phyloP scores from a whole-genome alignment of 1,140 invertebrate genomes.

The Drosophila truncata region DNA sequence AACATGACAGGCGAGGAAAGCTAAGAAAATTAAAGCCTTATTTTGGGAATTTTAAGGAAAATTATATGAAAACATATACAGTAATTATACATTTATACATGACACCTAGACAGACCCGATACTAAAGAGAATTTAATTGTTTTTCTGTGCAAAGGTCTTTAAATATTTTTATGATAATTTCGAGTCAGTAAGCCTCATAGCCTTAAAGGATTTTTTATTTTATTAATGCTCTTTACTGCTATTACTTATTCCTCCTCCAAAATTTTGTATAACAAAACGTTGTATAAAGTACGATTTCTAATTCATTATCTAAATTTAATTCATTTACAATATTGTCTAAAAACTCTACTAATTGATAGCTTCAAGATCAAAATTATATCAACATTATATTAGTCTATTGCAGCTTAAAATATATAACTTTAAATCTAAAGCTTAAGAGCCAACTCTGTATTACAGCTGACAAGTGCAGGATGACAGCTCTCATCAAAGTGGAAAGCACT shows the following conservation, averaged over 20 bases:
- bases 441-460: conserved; percentile 3
- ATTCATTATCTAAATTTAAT: neutral
- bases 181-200: neutral
- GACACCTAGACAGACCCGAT: neutral
- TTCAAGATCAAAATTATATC: neutral
- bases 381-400: neutral
- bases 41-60: neutral
- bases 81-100: too few relatives aligned
- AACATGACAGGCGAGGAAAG: conserved; percentile 20
- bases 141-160: neutral
- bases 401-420: neutral
- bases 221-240: rapidly evolving
- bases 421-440: too few relatives aligned
- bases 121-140: neutral
- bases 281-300: neutral
- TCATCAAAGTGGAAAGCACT: conserved; percentile 15
- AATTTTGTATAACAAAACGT: neutral
- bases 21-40: conserved; percentile 3
- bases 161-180: neutral
- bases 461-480: conserved; percentile 15
- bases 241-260: neutral
- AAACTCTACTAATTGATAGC: neutral
- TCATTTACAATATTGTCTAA: neutral
- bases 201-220: neutral
- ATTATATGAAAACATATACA: neutral